Base-by-base conservation (phyloP, 2,888 invertebrate species). In the Cordylochernes scorpioides region DNA sequence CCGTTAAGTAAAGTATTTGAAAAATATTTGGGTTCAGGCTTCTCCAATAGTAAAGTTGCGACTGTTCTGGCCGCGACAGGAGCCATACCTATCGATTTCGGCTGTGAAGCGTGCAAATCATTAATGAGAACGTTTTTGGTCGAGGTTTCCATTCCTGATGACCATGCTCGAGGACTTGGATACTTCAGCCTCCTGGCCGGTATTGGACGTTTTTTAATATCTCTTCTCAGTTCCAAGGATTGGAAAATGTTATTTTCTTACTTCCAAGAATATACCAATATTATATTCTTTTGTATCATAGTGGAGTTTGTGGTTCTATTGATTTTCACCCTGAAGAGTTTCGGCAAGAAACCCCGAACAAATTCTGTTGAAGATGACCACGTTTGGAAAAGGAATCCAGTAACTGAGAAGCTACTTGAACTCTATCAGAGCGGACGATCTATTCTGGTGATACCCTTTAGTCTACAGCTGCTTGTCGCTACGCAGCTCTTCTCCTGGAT, bases 401-500 rank as follows among this genome's bases (percentile, higher is more conserved):
- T n/a, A n/a, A n/a, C n/a, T n/a, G n/a, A n/a, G n/a, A n/a, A n/a
- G n/a, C n/a, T n/a, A n/a, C n/a, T n/a, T n/a, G 47, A 51, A 1
- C 42, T 80, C 12, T 54, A 57, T n/a, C 67, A 78, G 45, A 88
- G 88, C 53, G 61, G 88, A 17, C 61, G 66, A 42, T 84, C 88
- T 4, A 86, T 88, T 32, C 55, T 88, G n/a, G 63, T 69, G 49
- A 84, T 91, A 78, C 88, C 91, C 0, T 59, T 44, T 27, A 82
- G 80, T 1, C 58, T 88, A 39, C 62, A 71, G 17, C 67, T 82
- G 47, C 64, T 88, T 8, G 88, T 88, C 47, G 50, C 84, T 36
- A 88, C 88, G 9, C 88, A 88, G 58, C 61, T 88, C 18, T 88
- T 88, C 55, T 86, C 84, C 49, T 91, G 88, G 88, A 88, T 86